These are phyloP conservation scores for Gallinago undulata DNA, from an alignment of 2,113 vertebrate genomes.

Conservation along the genomic window DNA sequence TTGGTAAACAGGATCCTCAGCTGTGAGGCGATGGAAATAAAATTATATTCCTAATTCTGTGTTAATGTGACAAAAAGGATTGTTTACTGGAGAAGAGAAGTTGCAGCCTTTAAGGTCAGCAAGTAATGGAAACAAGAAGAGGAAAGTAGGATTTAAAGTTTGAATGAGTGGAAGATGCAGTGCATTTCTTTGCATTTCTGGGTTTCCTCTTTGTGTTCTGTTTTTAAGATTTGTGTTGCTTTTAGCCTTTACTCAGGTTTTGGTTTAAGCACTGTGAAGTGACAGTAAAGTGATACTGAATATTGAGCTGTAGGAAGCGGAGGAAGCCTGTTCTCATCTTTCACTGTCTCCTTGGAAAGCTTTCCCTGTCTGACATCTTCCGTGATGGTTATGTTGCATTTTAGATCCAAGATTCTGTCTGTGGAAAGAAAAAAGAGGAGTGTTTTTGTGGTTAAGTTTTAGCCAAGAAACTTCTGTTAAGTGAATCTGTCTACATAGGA, in stretches of 20 bases:
- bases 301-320: not conserved
- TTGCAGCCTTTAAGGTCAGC: not conserved
- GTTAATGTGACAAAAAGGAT: not conserved
- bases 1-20: not conserved
- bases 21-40: not conserved
- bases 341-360: not conserved
- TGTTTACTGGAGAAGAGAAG: not conserved
- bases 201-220: not conserved
- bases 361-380: slow-evolving; percentile 1
- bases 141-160: not conserved
- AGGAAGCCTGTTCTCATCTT: not conserved
- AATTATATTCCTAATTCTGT: not conserved
- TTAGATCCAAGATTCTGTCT: slow-evolving; percentile 20
- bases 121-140: not conserved
- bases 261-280: not conserved
- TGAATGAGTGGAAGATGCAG: not conserved
- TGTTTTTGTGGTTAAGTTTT: not conserved
- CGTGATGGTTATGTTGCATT: not conserved
- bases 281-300: not conserved
- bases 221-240: not conserved
- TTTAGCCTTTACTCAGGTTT: slow-evolving; percentile 17
- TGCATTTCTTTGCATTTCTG: not conserved
- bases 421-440: accelerated
- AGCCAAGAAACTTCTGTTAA: not conserved
- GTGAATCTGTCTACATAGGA: not conserved